A percentile compares a stretch with the other conserved stretches of the same genome.
Conservation (phyloP, 2,797 vertebrate species). For the Pseudomugil tenellus region DNA sequence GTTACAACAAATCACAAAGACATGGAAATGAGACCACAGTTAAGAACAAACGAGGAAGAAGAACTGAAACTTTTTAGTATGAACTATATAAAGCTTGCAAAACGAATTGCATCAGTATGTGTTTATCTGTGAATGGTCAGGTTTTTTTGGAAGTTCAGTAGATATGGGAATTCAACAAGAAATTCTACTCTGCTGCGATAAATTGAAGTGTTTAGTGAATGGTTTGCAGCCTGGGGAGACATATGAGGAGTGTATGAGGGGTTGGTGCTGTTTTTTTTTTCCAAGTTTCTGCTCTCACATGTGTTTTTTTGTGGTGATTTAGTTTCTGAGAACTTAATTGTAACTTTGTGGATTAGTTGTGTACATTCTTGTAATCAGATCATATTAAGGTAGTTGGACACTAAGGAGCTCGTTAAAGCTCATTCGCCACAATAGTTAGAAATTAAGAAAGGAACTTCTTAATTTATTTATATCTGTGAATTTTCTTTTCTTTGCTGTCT, state of each 20-base stretch:
- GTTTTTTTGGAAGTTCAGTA: background rate
- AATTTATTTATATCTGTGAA: background rate
- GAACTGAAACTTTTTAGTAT: background rate
- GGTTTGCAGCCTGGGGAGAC: constrained; percentile 4
- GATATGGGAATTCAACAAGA: background rate
- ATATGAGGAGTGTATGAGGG: background rate
- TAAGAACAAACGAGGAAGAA: background rate
- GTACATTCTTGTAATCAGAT: background rate
- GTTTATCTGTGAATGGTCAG: constrained; percentile 8
- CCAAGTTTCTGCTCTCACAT: constrained; percentile 26
- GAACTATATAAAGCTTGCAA: background rate
- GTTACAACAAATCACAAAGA: background rate
- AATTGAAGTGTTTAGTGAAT: background rate
- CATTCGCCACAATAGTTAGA: background rate
- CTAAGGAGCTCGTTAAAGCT: constrained; percentile 17
- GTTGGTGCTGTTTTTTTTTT: constrained; percentile 14
- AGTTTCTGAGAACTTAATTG: background rate
- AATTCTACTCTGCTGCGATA: background rate
- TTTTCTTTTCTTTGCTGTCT: background rate
- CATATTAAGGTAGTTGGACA: background rate
- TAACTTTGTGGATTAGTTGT: constrained; percentile 13
- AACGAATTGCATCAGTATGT: constrained; percentile 29
- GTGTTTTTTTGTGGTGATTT: background rate
- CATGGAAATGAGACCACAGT: background rate
- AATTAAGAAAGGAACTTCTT: background rate